A percentile compares a stretch with the other conserved stretches of the same genome.
phyloP scores from a whole-genome alignment of 2,113 vertebrate species.

The Daboia siamensis region DNA sequence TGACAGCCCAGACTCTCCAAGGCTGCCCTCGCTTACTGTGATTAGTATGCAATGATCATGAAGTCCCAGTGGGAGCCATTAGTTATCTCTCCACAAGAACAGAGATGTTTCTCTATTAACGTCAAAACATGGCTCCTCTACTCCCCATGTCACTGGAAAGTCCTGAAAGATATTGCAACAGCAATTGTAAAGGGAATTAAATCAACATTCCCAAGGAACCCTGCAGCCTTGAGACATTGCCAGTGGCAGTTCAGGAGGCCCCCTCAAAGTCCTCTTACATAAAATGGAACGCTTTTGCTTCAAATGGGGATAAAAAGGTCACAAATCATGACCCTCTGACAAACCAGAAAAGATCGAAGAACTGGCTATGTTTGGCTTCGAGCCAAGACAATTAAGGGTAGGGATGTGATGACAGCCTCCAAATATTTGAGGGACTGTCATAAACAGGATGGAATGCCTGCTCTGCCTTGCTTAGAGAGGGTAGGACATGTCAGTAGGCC shows the following conservation, averaged over 20 bases:
- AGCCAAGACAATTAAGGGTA: constrained; percentile 5
- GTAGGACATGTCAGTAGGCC: background rate
- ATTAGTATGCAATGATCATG: constrained; percentile 30
- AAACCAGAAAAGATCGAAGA: constrained; percentile 1
- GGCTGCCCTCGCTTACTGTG: constrained; percentile 20
- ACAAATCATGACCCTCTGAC: background rate
- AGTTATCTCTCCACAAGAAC: constrained; percentile 31
- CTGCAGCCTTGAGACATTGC: background rate
- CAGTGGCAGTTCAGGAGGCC: background rate
- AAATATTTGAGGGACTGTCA: constrained; percentile 4
- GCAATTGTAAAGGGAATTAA: background rate
- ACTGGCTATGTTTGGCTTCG: background rate
- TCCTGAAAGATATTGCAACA: constrained; percentile 11
- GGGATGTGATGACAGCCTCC: background rate
- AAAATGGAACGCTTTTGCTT: constrained; percentile 3
- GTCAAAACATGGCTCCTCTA: background rate
- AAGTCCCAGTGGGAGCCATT: constrained; percentile 36
- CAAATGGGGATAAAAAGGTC: background rate
- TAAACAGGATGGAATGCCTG: background rate
- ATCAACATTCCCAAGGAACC: background rate
- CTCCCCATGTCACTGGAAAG: constrained; percentile 8
- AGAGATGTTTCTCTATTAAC: constrained; percentile 10
- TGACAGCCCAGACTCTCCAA: constrained; percentile 21
- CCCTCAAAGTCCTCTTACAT: background rate
- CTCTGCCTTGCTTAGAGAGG: background rate